Evolutionary conservation across 2,888 invertebrate species (phyloP), one percentile per base, ranked within the genome.

Genomic region (Odontomyia ornata): DNA sequence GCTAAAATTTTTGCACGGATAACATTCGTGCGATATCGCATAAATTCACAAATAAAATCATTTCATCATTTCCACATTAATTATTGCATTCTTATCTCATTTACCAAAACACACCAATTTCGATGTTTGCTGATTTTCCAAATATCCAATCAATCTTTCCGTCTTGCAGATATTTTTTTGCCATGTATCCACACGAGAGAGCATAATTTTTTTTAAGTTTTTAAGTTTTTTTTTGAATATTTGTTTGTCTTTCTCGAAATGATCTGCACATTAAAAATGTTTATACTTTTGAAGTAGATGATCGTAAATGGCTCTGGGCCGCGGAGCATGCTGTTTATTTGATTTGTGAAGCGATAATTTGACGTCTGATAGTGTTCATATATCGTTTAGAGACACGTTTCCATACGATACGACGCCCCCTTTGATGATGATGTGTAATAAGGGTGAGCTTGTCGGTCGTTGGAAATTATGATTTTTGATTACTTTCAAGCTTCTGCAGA

Each of bases 331-430:
- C 72, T 72, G 72, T 72, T 72, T 72, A 72, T 72, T 72, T 72
- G 72, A 72, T 72, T 72, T 72, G 72, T 72, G 72, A 72, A 72
- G 72, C 72, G 72, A 72, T 72, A 57, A 72, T 56, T 72, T 56
- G 72, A 30, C 72, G 72, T 56, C 28, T 30, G 72, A 72, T 72
- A 72, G 18, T 72, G 72, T 56, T 56, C 52, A 57, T 28, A 56
- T 72, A 57, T 72, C 72, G 72, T 72, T 52, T 43, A 43, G 28
- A 72, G 56, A 72, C 57, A 72, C 72, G 72, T 56, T 72, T 36
- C 23, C 11, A 9, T n/a, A 27, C 23, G 21, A 36, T 36, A 5
- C 36, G 72, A 72, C 72, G 57, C 72, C 72, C 57, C 57, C 46
- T 72, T 72, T 30, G 47, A 56, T 72, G 67, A 36, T 21, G 23